Conservation (phyloP, 30 jellyfish, hydroid and myxozoan genomes). For the Cassiopea xamachana region DNA sequence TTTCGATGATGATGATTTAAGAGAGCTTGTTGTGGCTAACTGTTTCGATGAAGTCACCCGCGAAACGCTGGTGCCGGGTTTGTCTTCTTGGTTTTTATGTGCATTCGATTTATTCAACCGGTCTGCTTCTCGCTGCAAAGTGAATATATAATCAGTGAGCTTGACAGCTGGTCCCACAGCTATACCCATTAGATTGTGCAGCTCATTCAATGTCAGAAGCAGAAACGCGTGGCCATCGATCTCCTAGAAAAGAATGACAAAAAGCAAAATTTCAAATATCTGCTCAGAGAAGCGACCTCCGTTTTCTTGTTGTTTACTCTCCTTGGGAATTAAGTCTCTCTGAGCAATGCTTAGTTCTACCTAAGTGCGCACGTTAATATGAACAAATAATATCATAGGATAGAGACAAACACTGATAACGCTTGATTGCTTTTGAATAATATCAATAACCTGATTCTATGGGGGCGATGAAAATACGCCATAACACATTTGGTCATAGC, state of each 20-base stretch:
- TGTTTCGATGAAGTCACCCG: conserved; percentile 21
- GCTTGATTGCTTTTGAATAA: too few species aligned
- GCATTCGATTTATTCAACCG: conserved; percentile 23
- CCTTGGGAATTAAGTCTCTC: not conserved
- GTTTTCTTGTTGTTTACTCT: not conserved
- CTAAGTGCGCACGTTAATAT: too few species aligned
- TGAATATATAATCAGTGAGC: conserved; percentile 81
- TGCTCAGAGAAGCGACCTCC: not conserved
- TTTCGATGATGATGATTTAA: conserved; percentile 18
- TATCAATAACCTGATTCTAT: too few species aligned
- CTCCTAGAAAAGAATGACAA: conserved; percentile 60
- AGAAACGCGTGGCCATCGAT: conserved; percentile 94
- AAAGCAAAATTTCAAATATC: not conserved
- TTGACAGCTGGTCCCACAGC: conserved; percentile 88
- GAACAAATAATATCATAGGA: too few species aligned
- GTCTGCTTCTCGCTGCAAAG: conserved; percentile 82
- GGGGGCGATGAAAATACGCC: too few species aligned
- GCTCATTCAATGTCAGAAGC: conserved; percentile 91
- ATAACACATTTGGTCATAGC: too few species aligned
- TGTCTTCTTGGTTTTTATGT: not conserved
- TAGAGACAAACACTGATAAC: too few species aligned
- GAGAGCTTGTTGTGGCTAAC: not conserved
- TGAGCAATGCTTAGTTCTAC: too few species aligned
- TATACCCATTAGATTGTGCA: conserved; percentile 84
- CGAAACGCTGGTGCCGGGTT: not conserved